Percentiles rank a stretch among this genome's conserved stretches.
Evolutionary conservation across 2,113 vertebrate genomes (phyloP).

Genomic region (Terrapene triunguis): DNA sequence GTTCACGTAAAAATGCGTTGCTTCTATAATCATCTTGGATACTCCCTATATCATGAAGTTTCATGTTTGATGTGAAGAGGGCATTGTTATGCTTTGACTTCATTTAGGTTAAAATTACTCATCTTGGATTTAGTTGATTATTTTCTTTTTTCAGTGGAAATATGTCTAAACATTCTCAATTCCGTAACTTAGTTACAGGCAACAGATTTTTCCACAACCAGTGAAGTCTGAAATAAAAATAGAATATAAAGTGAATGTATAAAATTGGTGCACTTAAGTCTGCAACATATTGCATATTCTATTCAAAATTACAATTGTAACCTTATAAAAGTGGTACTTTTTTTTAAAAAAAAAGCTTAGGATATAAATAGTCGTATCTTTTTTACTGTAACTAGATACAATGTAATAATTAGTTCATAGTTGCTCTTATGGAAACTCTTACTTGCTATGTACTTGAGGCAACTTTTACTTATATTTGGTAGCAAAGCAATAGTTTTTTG

Average conservation of each 20-base stretch:
- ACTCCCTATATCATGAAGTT: constrained; percentile 69
- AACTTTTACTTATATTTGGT: constrained; percentile 42
- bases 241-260: constrained; percentile 75
- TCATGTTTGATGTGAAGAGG: constrained; percentile 75
- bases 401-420: constrained; percentile 53
- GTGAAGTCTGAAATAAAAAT: constrained; percentile 71
- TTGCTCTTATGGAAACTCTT: constrained; percentile 43
- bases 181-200: constrained; percentile 70
- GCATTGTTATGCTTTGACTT: constrained; percentile 79
- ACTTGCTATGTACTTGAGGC: constrained; percentile 58
- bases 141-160: constrained; percentile 74
- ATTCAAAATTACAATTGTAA: constrained; percentile 73
- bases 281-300: constrained; percentile 62
- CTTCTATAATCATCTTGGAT: constrained; percentile 63
- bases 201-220: constrained; percentile 74
- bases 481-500: constrained; percentile 58
- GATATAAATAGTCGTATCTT: constrained; percentile 44
- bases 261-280: constrained; percentile 71
- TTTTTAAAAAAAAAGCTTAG: constrained; percentile 24
- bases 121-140: constrained; percentile 66
- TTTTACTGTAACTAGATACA: constrained; percentile 55
- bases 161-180: constrained; percentile 74
- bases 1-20: constrained; percentile 62
- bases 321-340: constrained; percentile 74
- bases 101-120: constrained; percentile 71